Evolutionary conservation across 2,797 vertebrate species (phyloP), one percentile per base, ranked within the genome.

Genomic region (Falco peregrinus): DNA sequence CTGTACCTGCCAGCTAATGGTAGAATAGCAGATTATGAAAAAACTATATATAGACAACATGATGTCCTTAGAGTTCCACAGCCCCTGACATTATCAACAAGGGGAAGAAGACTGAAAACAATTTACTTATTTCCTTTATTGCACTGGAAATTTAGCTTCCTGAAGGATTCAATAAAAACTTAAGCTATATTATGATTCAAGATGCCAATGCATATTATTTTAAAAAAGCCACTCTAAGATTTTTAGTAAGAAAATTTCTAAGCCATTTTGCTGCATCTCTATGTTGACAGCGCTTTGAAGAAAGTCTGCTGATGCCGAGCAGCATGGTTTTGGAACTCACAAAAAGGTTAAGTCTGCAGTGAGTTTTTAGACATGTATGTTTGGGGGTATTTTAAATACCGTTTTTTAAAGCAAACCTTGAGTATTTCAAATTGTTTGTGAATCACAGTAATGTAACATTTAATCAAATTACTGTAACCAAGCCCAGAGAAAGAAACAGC

Each of bases 401-500:
- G 19, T 73, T 78, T 69, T 41, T 15, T 1, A 68, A 33, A 86
- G 51, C 29, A 77, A 71, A 54, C n/a, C 69, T 35, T 35, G 33
- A 83, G 14, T 74, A 91, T 48, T 95, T 86, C 8, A 71, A 85
- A 70, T 82, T 20, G 26, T 65, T 90, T 74, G 16, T 61, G 13
- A 50, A 87, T 77, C 65, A 75, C 14, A 61, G 21, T 43, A 93
- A 87, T 13, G 15, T 45, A 85, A 75, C 33, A 69, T 78, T 89
- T 85, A 93, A 95, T 78, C 22, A 83, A 90, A 95, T 77, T 37
- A 87, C 63, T 59, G 61, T 60, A 89, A 71, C 37, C 29, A 71
- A 90, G 50, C 45, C 54, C 47, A 78, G n/a, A 95, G 65, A 26
- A 93, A 75, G 82, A 91, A 87, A 67, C 5, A 91, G 65, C 43